Evolutionary conservation across 2,888 invertebrate genomes (phyloP), one percentile per base, ranked within the genome.

Genomic region (Xanthorhoe spadicearia): DNA sequence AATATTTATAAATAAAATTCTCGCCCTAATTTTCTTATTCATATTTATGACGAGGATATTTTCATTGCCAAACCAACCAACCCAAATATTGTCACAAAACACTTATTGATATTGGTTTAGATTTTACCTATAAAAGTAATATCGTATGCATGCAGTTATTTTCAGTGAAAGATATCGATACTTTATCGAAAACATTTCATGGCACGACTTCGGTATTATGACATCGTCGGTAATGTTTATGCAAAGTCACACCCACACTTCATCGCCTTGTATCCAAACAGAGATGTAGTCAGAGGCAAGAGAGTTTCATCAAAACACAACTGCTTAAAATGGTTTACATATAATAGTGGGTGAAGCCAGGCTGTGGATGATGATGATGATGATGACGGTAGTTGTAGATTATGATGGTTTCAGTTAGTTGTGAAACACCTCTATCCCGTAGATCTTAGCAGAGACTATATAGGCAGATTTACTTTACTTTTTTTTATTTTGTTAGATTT

Each of bases 201-300:
- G 53, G 28, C 48, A 57, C 38, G 48, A 50, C 52, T 57, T 52
- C 23, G 23, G 56, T 64, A 82, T 86, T 85, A 86, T 84, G 86
- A 85, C 85, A 86, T 81, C 77, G 75, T 74, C 76, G 73, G 83
- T 83, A 83, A 85, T 86, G 85, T 86, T 84, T 83, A 86, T 86
- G 88, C 87, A 84, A 82, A 85, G 78, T 70, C 72, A 71, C 83
- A 81, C 91, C 90, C 83, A 90, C 91, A 85, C 84, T 64, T 83
- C 82, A 87, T 89, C 85, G 84, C 80, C 82, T 88, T 89, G 89
- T 84, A 87, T 82, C 83, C 85, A 78, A 83, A 48, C 61, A 50
- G 68, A 61, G n/a, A 10, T 57, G 64, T 38, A 68, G 15, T 17
- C 38, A 57, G 57, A 51, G 18, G 6, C 15, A 46, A 46, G n/a